phyloP scores from a whole-genome alignment of 1,140 invertebrate species.

The Apis laboriosa region DNA sequence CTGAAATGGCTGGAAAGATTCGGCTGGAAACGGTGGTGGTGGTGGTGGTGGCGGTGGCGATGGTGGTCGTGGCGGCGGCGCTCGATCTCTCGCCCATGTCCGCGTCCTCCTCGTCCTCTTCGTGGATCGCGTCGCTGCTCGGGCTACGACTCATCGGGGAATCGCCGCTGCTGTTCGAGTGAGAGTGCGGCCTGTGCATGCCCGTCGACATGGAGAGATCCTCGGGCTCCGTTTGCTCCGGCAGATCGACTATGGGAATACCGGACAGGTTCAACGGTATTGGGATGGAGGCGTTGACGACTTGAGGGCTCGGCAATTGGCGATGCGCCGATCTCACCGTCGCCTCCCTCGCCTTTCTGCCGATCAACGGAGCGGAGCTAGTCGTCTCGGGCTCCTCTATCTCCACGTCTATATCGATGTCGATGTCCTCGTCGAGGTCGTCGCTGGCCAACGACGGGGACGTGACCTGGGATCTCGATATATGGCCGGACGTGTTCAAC shows the following conservation, averaged over 20 bases:
- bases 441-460: constrained; percentile 77
- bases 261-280: constrained; percentile 72
- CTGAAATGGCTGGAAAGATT: background rate
- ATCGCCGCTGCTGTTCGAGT: constrained; percentile 72
- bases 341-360: constrained; percentile 5
- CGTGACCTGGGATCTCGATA: constrained; percentile 63
- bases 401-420: constrained; percentile 58
- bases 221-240: constrained; percentile 94
- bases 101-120: constrained; percentile 71
- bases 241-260: constrained; percentile 78
- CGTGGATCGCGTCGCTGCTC: constrained; percentile 62
- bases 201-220: constrained; percentile 86
- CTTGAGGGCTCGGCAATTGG: constrained; percentile 62
- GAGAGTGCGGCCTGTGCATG: constrained; percentile 67
- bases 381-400: constrained; percentile 24
- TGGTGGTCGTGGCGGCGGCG: background rate
- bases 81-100: constrained; percentile 61
- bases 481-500: constrained; percentile 45
- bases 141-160: constrained; percentile 73
- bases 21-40: too few species aligned
- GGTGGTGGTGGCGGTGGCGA: background rate
- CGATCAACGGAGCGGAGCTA: background rate
- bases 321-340: constrained; percentile 58
- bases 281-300: constrained; percentile 38
- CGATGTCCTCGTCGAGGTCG: constrained; percentile 63